Conservation (phyloP, 2,797 vertebrate genomes). For the Myotis planiceps region DNA sequence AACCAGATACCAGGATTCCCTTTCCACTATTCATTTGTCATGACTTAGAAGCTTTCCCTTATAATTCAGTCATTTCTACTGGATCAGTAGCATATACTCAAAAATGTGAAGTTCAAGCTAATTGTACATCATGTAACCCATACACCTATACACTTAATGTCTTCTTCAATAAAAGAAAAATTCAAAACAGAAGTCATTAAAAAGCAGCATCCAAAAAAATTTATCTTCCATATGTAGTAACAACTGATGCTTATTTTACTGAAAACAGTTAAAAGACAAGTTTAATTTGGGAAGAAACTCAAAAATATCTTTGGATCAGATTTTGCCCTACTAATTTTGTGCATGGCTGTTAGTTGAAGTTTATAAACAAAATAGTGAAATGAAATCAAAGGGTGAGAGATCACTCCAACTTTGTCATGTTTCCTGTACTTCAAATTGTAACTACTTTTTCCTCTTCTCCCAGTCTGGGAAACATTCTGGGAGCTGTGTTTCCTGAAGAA, state of each 20-base stretch:
- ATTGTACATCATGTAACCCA: constrained; percentile 10
- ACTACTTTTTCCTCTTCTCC: not conserved
- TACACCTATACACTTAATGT: constrained; percentile 46
- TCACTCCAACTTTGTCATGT: constrained; percentile 47
- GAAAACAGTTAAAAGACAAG: constrained; percentile 63
- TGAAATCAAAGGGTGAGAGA: constrained; percentile 66
- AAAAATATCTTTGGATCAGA: constrained; percentile 63
- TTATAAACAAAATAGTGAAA: constrained; percentile 73
- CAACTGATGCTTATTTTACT: constrained; percentile 63
- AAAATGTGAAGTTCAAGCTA: constrained; percentile 45
- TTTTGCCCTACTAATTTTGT: constrained; percentile 60
- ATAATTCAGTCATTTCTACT: constrained; percentile 22
- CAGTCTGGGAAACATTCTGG: constrained; percentile 44
- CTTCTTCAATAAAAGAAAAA: constrained; percentile 57
- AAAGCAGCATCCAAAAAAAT: constrained; percentile 68
- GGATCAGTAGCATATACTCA: constrained; percentile 25
- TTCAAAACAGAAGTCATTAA: constrained; percentile 59
- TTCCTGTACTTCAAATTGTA: constrained; percentile 54
- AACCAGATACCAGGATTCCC: constrained; percentile 12
- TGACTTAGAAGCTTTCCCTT: constrained; percentile 16
- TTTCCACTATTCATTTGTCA: constrained; percentile 9
- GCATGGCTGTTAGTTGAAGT: constrained; percentile 44
- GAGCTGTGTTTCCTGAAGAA: constrained; percentile 50
- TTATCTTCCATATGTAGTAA: constrained; percentile 61
- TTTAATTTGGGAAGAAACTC: constrained; percentile 62